Evolutionary conservation across 1,140 invertebrate species (phyloP), one percentile per base, ranked within the genome.

Genomic region (Mylabris phalerata): DNA sequence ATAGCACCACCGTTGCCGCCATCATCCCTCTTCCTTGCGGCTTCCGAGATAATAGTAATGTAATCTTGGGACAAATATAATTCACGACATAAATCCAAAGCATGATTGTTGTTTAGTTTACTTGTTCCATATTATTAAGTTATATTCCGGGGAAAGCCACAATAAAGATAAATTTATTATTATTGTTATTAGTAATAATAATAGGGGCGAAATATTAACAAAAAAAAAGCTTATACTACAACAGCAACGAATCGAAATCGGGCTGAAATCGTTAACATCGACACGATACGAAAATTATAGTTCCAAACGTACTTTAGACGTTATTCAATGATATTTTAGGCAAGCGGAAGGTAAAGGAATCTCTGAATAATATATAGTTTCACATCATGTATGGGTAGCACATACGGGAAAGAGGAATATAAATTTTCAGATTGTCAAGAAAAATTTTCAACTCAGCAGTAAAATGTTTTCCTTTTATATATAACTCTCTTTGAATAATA

Each of bases 1-100:
- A 19, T 19, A 19, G 19, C 48, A 42, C 43, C 42, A 47, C 49
- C 54, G 27, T 19, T 41, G 43, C 48, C 25, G 24, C 10, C 27
- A 45, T 46, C 47, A 50, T 57, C 47, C 47, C 55, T 59, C 60
- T 60, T 63, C 60, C 64, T 62, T 61, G 64, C 57, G 62, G 64
- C 62, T 63, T 60, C 57, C 44, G 59, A 67, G 67, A 69, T 69
- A 69, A 69, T 69, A 65, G 66, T 69, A 69, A 69, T 69, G 65
- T 69, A 69, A 69, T 69, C 67, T 69, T 69, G 67, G 66, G 67
- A 67, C 67, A 67, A 69, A 69, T 69, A 69, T 69, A 69, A 69
- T 66, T 69, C 67, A 64, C 58, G 55, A 62, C 67, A 67, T 69
- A 69, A 69, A 69, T 69, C 66, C 62, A 55, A 52, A 61, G 56